Conservation (phyloP, 1,140 invertebrate species). For the Lanistes nyassanus region DNA sequence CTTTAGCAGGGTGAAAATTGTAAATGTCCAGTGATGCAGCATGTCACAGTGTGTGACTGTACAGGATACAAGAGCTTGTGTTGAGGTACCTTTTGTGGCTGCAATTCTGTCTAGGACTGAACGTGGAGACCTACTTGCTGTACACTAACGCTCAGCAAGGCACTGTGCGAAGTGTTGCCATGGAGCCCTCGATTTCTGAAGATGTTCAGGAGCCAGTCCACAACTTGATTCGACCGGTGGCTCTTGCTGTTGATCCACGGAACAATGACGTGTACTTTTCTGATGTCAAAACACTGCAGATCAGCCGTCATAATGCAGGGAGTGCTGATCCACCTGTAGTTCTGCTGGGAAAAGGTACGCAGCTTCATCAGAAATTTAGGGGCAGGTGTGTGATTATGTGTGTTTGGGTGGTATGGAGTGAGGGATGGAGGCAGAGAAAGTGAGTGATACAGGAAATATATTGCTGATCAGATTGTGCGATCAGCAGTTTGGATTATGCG, state of each 20-base stretch:
- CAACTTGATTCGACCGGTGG: constrained; percentile 73
- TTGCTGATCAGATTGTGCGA: no score
- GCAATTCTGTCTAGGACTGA: constrained; percentile 64
- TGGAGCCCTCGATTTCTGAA: constrained; percentile 45
- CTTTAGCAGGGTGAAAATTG: no score
- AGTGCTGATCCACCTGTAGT: constrained; percentile 15
- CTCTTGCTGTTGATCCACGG: constrained; percentile 77
- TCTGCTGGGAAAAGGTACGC: constrained; percentile 22
- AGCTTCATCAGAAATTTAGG: neutral
- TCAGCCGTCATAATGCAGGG: constrained; percentile 24
- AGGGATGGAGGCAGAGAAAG: no score
- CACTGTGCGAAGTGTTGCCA: constrained; percentile 72
- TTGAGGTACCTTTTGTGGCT: neutral
- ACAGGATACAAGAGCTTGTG: no score
- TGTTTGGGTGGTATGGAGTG: no score
- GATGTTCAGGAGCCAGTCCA: constrained; percentile 75
- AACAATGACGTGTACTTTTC: constrained; percentile 76
- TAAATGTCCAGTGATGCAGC: no score
- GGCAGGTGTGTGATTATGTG: no score
- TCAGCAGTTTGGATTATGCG: no score
- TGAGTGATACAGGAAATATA: no score
- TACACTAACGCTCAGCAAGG: constrained; percentile 74
- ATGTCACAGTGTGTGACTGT: no score
- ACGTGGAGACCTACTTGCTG: constrained; percentile 72
- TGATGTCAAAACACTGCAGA: constrained; percentile 30